A percentile compares a stretch with the other conserved stretches of the same genome.
Evolutionary conservation across 2,888 invertebrate species (phyloP).

Genomic region (Diploptera punctata): DNA sequence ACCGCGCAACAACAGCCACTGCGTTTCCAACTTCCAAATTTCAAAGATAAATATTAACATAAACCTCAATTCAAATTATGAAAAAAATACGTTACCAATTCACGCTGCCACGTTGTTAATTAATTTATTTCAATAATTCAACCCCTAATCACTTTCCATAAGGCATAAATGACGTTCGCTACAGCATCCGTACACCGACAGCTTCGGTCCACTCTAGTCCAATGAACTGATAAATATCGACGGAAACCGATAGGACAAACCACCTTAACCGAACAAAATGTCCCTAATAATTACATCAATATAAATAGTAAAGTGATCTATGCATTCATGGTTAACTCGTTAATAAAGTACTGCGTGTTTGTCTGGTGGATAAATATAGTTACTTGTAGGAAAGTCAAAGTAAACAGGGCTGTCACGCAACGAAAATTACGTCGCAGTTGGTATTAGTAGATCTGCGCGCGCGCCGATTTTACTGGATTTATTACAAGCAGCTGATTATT

Average conservation of each 20-base stretch:
- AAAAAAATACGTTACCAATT: background rate
- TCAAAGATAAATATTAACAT: too few species aligned
- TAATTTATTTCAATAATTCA: background rate
- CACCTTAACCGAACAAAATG: background rate
- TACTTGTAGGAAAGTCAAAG: background rate
- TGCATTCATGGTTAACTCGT: too few species aligned
- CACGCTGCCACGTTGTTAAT: background rate
- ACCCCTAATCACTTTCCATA: background rate
- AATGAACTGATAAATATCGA: background rate
- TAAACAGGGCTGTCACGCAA: background rate
- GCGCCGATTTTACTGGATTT: background rate
- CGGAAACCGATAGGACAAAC: background rate
- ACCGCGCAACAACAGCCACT: background rate
- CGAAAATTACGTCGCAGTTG: background rate
- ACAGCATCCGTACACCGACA: background rate
- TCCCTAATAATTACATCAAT: background rate
- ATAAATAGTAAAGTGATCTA: too few species aligned
- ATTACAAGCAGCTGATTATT: constrained; percentile 13
- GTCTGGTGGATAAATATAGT: too few species aligned
- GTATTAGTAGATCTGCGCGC: background rate
- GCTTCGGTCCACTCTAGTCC: background rate
- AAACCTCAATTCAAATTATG: too few species aligned
- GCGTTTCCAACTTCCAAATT: too few species aligned
- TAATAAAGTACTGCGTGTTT: too few species aligned
- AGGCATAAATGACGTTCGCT: background rate